Evolutionary conservation across 2,888 invertebrate species (phyloP).

Genomic region (Sinopyrophorus schimmeli): DNA sequence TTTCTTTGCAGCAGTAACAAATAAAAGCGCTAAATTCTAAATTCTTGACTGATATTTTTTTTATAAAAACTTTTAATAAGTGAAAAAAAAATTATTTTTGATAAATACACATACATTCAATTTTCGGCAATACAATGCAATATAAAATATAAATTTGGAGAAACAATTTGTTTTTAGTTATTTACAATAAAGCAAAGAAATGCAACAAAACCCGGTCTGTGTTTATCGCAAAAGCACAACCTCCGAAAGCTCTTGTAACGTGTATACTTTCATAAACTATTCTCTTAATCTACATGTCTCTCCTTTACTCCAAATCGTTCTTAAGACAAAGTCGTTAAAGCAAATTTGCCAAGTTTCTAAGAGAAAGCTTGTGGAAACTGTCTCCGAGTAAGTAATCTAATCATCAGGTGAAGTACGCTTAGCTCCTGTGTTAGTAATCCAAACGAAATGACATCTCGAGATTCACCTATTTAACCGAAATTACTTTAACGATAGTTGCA

Average conservation of each 20-base stretch:
- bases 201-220: too few species aligned
- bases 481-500: constrained; percentile 16
- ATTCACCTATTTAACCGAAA: constrained; percentile 25
- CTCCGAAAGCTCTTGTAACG: constrained; percentile 12
- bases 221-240: too few species aligned
- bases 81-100: too few species aligned
- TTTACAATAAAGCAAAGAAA: too few species aligned
- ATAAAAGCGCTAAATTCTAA: too few species aligned
- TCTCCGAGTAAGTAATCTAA: constrained; percentile 25
- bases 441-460: constrained; percentile 22
- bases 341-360: constrained; percentile 17
- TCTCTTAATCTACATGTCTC: constrained; percentile 22
- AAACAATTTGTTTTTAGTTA: too few species aligned
- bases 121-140: too few species aligned
- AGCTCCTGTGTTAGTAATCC: constrained; percentile 24
- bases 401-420: constrained; percentile 26
- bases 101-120: too few species aligned
- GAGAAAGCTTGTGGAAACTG: constrained; percentile 11
- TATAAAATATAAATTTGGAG: too few species aligned
- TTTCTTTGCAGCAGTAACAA: too few species aligned
- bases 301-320: constrained; percentile 12
- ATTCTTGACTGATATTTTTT: too few species aligned
- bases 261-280: constrained; percentile 19
- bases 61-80: too few species aligned
- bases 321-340: constrained; percentile 19